Percentiles rank a stretch among this genome's conserved stretches.
phyloP scores from a whole-genome alignment of 1,140 invertebrate genomes.

The Papilio aristodemus region DNA sequence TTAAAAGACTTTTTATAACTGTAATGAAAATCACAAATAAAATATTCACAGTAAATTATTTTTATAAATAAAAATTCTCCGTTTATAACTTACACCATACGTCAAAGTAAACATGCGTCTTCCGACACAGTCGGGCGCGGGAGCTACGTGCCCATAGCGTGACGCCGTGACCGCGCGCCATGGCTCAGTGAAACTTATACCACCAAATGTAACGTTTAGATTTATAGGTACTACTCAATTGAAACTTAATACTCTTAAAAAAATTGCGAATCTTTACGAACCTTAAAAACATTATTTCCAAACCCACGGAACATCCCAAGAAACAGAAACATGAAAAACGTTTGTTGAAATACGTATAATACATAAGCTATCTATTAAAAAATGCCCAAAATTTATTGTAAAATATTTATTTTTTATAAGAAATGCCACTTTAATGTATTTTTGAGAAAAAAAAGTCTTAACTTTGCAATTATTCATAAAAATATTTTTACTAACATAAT shows the following conservation, averaged over 20 bases:
- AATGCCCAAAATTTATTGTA: not conserved
- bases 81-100: too few relatives aligned
- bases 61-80: too few relatives aligned
- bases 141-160: not conserved
- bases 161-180: not conserved
- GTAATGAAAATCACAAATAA: too few relatives aligned
- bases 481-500: not conserved
- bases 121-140: not conserved
- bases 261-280: too few relatives aligned
- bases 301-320: too few relatives aligned
- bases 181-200: not conserved
- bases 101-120: not conserved
- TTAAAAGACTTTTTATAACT: too few relatives aligned
- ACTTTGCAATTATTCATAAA: too few relatives aligned
- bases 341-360: not conserved
- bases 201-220: not conserved
- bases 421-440: not conserved
- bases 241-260: not conserved
- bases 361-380: not conserved
- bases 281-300: not conserved
- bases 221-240: not conserved
- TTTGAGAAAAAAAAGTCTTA: slow-evolving; percentile 6
- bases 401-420: not conserved
- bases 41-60: too few relatives aligned
- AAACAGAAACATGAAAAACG: too few relatives aligned